Evolutionary conservation across 2,888 invertebrate genomes (phyloP).

Genomic region (Platycnemis pennipes): DNA sequence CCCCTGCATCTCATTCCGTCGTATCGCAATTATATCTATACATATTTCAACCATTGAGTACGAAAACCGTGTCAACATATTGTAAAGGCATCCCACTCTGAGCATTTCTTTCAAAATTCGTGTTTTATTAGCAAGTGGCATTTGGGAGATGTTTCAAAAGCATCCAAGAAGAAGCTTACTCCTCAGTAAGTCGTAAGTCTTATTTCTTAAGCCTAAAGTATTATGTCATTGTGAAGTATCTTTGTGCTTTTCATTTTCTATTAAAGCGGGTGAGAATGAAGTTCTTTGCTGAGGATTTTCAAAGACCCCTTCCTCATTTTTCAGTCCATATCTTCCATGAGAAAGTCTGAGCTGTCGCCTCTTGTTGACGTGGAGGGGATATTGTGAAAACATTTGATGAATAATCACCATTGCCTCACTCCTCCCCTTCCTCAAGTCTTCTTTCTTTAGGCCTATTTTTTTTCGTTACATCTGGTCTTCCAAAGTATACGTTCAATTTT

Average conservation of each 20-base stretch:
- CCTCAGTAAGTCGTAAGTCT: too few species aligned
- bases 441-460: not conserved
- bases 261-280: not conserved
- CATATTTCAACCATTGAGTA: too few species aligned
- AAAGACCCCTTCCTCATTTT: not conserved
- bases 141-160: too few species aligned
- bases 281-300: not conserved
- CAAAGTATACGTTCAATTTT: not conserved
- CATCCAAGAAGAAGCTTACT: too few species aligned
- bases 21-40: too few species aligned
- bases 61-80: too few species aligned
- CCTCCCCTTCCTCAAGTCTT: not conserved
- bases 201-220: too few species aligned
- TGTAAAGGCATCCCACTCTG: too few species aligned
- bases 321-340: not conserved
- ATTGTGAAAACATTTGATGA: not conserved
- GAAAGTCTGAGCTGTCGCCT: not conserved
- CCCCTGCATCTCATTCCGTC: too few species aligned
- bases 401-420: not conserved
- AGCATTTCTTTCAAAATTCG: too few species aligned
- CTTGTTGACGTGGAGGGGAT: not conserved
- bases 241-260: not conserved
- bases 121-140: too few species aligned
- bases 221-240: too few species aligned
- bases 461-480: not conserved